Base-by-base conservation (phyloP, 2,888 invertebrate genomes). In the Cosmia pyralina region DNA sequence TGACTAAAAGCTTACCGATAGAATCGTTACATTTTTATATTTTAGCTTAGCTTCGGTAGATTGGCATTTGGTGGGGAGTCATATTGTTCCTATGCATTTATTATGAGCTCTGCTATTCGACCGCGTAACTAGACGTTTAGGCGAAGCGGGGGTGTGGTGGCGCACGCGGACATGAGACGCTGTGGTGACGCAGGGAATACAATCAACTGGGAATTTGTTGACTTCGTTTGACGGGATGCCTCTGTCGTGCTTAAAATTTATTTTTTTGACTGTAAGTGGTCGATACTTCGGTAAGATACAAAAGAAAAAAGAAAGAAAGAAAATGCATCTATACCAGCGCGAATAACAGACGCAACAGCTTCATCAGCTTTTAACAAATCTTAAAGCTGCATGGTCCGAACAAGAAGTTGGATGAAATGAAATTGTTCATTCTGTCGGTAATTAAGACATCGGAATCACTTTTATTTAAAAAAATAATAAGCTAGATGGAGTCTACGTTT, bases 1-100 rank as follows among this genome's bases (percentile, higher is more conserved):
- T 83, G 74, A 83, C 81, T 81, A 81, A 81, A 81, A 83, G 68
- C 62, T 79, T 83, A 52, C 83, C 72, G 74, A 69, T 52, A 57
- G 68, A 71, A 66, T 69, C 74, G 52, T 62, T 74, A 83, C 74
- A 83, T 79, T 81, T 81, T 81, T 83, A 81, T 81, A 81, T 81
- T 74, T 82, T 62, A 71, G 68, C 65, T 75, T 57, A 73, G 72
- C 68, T 75, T 69, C 69, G 48, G 72, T 53, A 53, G 34, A 69
- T 64, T 76, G 76, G 79, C 64, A 67, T 78, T 75, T 71, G 84
- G 77, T 58, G 81, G 81, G 81, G 81, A 81, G 79, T 70, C 74
- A 64, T 74, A 55, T 79, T 70, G 68, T 83, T 66, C 74, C 58
- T 69, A 79, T 81, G 81, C 81, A 81, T 82, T 82, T 81, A 82